These are phyloP conservation scores for Harpagoxenus sublaevis DNA, from an alignment of 2,888 invertebrate species.

Conservation along the genomic window DNA sequence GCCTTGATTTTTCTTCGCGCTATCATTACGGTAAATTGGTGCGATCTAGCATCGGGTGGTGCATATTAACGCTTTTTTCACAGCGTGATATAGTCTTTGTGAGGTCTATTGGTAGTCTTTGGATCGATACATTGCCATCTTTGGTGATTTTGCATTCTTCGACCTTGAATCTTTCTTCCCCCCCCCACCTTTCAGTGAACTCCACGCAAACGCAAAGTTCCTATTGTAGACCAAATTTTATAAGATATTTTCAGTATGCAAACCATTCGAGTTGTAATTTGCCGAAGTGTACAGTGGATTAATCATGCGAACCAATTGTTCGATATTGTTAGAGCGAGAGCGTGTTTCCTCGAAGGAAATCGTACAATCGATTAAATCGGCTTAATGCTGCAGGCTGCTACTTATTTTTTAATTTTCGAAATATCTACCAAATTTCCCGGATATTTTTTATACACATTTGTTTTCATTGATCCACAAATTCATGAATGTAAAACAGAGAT, in stretches of 20 bases:
- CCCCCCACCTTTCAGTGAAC: neutral
- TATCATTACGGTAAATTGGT: slow-evolving; percentile 22
- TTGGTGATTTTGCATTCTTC: slow-evolving; percentile 75
- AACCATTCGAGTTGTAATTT: slow-evolving; percentile 42
- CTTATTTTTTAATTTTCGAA: neutral
- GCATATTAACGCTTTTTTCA: slow-evolving; percentile 25
- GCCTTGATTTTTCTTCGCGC: slow-evolving; percentile 15
- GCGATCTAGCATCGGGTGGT: slow-evolving; percentile 25
- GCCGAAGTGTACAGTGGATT: slow-evolving; percentile 20
- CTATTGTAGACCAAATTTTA: slow-evolving; percentile 15
- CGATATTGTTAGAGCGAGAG: slow-evolving; percentile 10
- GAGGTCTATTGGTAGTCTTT: slow-evolving; percentile 75
- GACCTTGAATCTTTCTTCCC: neutral
- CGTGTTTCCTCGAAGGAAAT: neutral
- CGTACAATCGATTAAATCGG: slow-evolving; percentile 4
- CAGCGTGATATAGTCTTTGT: slow-evolving; percentile 39
- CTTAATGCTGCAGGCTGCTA: neutral
- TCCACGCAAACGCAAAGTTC: neutral
- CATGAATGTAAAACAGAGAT: neutral
- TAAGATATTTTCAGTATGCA: neutral
- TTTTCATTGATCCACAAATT: neutral
- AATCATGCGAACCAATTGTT: slow-evolving; percentile 28
- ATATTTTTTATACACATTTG: neutral
- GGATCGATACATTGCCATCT: slow-evolving; percentile 79
- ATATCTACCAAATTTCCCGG: neutral